Evolutionary conservation across 2,113 vertebrate genomes (phyloP).

Genomic region (Felis chaus): DNA sequence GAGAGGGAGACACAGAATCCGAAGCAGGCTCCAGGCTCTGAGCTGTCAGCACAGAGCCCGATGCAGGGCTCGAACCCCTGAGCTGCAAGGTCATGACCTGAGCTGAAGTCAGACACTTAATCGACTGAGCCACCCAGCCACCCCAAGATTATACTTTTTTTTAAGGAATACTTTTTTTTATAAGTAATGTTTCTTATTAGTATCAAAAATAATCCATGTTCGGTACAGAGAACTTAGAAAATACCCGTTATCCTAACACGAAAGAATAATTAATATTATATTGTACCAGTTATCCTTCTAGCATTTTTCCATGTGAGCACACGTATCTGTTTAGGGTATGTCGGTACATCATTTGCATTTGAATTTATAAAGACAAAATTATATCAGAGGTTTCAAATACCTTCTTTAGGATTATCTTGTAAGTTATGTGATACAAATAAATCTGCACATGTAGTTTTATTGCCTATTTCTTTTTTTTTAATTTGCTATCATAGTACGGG

Average conservation of each 20-base stretch:
- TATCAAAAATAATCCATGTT: not conserved
- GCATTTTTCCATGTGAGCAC: not conserved
- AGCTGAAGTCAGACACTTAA: no score
- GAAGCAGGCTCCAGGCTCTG: no score
- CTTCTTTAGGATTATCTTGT: slow-evolving; percentile 25
- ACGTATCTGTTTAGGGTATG: accelerated
- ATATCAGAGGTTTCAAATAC: not conserved
- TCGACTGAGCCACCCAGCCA: no score
- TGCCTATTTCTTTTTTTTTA: not conserved
- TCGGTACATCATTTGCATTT: not conserved
- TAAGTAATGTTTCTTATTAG: not conserved
- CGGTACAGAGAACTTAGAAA: not conserved
- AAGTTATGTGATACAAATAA: not conserved
- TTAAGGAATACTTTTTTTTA: not conserved
- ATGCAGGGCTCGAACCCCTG: no score
- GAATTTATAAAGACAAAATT: not conserved
- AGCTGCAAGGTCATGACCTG: no score
- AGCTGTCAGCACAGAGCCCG: no score
- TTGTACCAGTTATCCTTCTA: not conserved
- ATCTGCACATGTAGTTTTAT: not conserved
- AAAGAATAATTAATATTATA: not conserved
- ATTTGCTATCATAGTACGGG: not conserved
- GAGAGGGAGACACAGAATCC: no score
- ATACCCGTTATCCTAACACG: not conserved
- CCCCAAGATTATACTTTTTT: not conserved